phyloP scores from a whole-genome alignment of 2,113 vertebrate species.

The Pygoscelis adeliae region DNA sequence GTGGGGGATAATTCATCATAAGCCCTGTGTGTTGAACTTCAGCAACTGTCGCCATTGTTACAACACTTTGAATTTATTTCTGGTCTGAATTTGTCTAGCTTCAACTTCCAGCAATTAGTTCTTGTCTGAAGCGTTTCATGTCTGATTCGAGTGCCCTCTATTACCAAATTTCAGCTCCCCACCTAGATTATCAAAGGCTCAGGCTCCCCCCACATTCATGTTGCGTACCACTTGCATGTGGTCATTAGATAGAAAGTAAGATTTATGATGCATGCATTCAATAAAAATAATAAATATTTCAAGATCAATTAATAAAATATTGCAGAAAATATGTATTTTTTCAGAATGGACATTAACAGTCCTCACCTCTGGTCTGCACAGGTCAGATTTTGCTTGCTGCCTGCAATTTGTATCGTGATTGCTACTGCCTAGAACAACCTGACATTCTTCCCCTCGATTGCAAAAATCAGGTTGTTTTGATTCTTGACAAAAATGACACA shows the following conservation, averaged over 20 bases:
- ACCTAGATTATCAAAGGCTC: not conserved
- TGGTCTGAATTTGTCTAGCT: not conserved
- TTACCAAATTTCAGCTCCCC: not conserved
- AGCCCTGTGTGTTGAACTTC: not conserved
- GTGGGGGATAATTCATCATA: not conserved
- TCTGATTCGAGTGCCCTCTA: not conserved
- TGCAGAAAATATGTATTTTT: not conserved
- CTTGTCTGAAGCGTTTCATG: not conserved
- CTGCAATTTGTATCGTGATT: not conserved
- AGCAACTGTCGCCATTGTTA: not conserved
- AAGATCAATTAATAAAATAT: not conserved
- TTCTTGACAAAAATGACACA: not conserved
- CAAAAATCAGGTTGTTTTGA: conserved; percentile 6
- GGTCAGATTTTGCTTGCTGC: not conserved
- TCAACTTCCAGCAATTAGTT: not conserved
- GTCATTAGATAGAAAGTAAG: not conserved
- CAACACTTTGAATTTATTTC: not conserved
- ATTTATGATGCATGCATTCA: not conserved
- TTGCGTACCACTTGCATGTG: not conserved
- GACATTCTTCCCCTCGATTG: not conserved
- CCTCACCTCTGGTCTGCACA: not conserved
- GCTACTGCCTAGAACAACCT: not conserved
- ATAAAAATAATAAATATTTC: not conserved
- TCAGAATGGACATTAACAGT: not conserved
- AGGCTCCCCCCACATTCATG: not conserved